These are phyloP conservation scores for Sturmia bella DNA, from an alignment of 2,888 invertebrate species.

Conservation along the genomic window DNA sequence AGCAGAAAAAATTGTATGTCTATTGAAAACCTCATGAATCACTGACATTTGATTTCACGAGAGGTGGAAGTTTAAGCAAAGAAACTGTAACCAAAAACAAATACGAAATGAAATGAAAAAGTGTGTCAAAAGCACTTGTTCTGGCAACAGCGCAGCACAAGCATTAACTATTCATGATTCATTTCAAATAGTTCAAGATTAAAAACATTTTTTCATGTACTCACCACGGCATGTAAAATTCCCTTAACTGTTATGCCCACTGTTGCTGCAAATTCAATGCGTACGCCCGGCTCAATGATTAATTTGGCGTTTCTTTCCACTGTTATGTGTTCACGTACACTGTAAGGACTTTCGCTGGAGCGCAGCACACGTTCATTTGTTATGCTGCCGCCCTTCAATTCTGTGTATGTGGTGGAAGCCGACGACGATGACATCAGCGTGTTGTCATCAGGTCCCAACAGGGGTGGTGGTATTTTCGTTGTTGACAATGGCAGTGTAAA, in stretches of 20 bases:
- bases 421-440: constrained; percentile 73
- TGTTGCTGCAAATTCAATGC: constrained; percentile 94
- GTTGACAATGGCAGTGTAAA: constrained; percentile 73
- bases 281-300: constrained; percentile 94
- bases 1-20: constrained; percentile 8
- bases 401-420: constrained; percentile 77
- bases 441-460: constrained; percentile 36
- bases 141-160: background rate
- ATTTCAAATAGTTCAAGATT: background rate
- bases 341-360: constrained; percentile 86
- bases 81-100: constrained; percentile 34
- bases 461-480: constrained; percentile 57
- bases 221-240: constrained; percentile 93
- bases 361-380: constrained; percentile 79
- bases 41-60: constrained; percentile 40
- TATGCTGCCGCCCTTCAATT: constrained; percentile 79
- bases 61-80: constrained; percentile 20
- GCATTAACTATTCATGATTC: background rate
- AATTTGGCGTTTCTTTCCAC: constrained; percentile 90
- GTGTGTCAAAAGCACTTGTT: constrained; percentile 61
- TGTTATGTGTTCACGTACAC: constrained; percentile 90
- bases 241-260: constrained; percentile 96
- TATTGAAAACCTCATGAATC: constrained; percentile 48
- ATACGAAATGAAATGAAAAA: constrained; percentile 37
- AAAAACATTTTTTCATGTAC: constrained; percentile 76